Evolutionary conservation across 2,797 vertebrate species (phyloP).

Genomic region (Cryptoprocta ferox): DNA sequence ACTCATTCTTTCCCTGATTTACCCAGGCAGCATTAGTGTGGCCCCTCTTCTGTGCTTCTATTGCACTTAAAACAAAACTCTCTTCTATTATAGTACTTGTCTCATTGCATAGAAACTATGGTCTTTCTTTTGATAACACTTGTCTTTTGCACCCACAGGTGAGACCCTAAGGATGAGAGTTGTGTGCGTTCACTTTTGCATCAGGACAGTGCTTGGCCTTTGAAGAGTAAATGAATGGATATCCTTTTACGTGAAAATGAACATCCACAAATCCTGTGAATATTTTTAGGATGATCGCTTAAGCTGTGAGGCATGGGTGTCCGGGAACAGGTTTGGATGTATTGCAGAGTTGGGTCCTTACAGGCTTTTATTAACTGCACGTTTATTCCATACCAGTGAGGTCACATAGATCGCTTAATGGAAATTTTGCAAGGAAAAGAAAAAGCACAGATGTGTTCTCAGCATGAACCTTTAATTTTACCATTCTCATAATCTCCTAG

Average conservation of each 20-base stretch:
- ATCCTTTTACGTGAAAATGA: neutral
- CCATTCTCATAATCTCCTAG: neutral
- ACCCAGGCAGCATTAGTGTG: too few relatives aligned
- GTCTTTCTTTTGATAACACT: neutral
- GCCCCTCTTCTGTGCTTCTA: neutral
- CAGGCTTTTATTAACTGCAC: neutral
- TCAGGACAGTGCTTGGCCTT: neutral
- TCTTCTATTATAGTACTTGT: neutral
- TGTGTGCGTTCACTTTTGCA: neutral
- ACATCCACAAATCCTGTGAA: neutral
- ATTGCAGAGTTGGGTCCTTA: too few relatives aligned
- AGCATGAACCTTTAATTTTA: neutral
- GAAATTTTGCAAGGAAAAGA: neutral
- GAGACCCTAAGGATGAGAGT: neutral
- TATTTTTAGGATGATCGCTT: neutral
- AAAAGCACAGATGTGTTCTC: neutral
- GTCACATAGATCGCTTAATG: neutral
- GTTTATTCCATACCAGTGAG: neutral
- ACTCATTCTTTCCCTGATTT: neutral
- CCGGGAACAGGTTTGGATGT: neutral
- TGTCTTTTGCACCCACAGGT: neutral
- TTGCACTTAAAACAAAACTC: neutral
- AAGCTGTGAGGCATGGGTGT: neutral
- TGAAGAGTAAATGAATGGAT: neutral
- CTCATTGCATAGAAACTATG: neutral